Base-by-base conservation (phyloP, 2,888 invertebrate genomes). In the Oeneis ivallda region DNA sequence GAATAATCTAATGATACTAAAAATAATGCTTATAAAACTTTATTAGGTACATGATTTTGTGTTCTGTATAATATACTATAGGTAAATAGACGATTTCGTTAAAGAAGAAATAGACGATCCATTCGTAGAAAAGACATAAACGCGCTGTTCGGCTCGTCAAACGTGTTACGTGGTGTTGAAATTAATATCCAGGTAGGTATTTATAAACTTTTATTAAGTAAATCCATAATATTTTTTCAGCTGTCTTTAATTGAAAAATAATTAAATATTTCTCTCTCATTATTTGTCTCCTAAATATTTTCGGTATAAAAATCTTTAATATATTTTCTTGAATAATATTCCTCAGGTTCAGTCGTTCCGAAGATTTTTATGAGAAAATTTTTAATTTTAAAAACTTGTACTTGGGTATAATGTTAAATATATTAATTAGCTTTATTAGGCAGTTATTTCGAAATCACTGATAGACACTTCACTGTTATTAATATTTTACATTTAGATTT, bases 91-190 rank as follows among this genome's bases (percentile, higher is more conserved):
- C n/a, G n/a, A n/a, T n/a, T 45, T 47, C 19, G 9, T 11, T n/a
- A n/a, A n/a, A n/a, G n/a, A 19, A 5, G 0, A 13, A 26, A 50
- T 10, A 19, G 10, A 2, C 47, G 9, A 49, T 13, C 11, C 17
- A 4, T 6, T 50, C 49, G 49, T 17, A 34, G 17, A 39, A 56
- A 41, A 41, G 19, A 56, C 56, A 56, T 56, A 41, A 56, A 41
- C 56, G 56, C 56, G 41, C 19, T 54, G 13, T 13, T 1, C 6
- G 8, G 10, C 39, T 13, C 6, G n/a, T 34, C 9, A 34, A 39
- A 47, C 9, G 47, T 9, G 47, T 9, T 15, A 47, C 9, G 47
- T 9, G 47, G 17, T 15, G 47, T 47, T 47, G 17, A 47, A 47
- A 47, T 47, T 15, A 17, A 47, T 9, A 15, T n/a, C 7, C 8